Evolutionary conservation across 2,888 invertebrate genomes (phyloP).

Genomic region (Zygothrica quintamaculata): DNA sequence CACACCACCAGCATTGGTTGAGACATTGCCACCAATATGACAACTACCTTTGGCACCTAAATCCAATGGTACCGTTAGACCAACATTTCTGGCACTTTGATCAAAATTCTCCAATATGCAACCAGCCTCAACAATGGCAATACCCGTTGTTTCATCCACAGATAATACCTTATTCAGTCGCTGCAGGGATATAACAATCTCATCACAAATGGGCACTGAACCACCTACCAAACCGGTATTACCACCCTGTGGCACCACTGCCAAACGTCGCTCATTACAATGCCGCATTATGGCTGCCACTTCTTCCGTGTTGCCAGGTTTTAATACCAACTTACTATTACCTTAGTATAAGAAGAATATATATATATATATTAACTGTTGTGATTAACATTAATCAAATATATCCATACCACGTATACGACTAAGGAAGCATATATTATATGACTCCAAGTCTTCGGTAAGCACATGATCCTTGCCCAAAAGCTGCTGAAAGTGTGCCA

Average conservation of each 20-base stretch:
- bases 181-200: constrained; percentile 93
- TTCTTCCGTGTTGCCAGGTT: constrained; percentile 94
- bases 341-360: too few species aligned
- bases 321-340: constrained; percentile 91
- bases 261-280: constrained; percentile 92
- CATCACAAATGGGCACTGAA: constrained; percentile 98
- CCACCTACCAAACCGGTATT: constrained; percentile 98
- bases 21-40: constrained; percentile 97
- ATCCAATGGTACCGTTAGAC: constrained; percentile 97
- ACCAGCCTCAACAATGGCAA: constrained; percentile 95
- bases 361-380: too few species aligned
- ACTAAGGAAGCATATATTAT: constrained; percentile 95
- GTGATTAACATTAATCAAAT: too few species aligned
- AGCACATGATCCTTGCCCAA: constrained; percentile 86
- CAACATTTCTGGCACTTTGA: constrained; percentile 88
- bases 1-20: constrained; percentile 98
- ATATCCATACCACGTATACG: constrained; percentile 90
- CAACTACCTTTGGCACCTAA: constrained; percentile 98
- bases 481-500: constrained; percentile 81
- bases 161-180: constrained; percentile 94
- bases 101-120: constrained; percentile 95
- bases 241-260: constrained; percentile 97
- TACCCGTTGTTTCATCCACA: constrained; percentile 93
- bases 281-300: constrained; percentile 93
- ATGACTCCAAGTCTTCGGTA: constrained; percentile 92